phyloP scores from a whole-genome alignment of 1,140 invertebrate genomes.

The Paraescarpia echinospica region DNA sequence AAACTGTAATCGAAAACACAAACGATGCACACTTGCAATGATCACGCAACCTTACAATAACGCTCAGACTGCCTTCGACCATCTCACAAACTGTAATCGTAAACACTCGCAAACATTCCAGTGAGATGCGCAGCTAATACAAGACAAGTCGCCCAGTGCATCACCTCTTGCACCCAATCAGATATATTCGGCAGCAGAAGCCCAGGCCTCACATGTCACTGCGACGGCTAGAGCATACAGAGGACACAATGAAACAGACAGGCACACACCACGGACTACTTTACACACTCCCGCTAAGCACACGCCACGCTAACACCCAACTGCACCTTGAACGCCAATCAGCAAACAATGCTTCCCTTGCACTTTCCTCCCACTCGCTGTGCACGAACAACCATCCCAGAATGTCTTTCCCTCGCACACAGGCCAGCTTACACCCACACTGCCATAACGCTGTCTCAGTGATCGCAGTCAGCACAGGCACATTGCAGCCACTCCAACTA shows the following conservation, averaged over 20 bases:
- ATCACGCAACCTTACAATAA: not conserved
- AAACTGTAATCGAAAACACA: not conserved
- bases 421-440: not conserved
- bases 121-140: not conserved
- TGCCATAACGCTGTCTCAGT: not conserved
- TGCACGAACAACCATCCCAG: not conserved
- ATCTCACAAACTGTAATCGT: not conserved
- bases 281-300: not conserved
- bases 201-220: not conserved
- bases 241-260: slow-evolving; percentile 1
- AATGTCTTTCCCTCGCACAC: not conserved
- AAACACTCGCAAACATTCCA: not conserved
- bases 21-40: not conserved
- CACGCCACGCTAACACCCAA: not conserved
- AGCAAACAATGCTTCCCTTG: not conserved
- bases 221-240: not conserved
- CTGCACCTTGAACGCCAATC: not conserved
- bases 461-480: not conserved
- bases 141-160: not conserved
- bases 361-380: not conserved
- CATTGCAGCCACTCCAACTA: not conserved
- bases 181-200: not conserved
- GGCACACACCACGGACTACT: not conserved
- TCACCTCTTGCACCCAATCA: not conserved
- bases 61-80: not conserved